A percentile compares a stretch with the other conserved stretches of the same genome.
These are phyloP conservation scores for Ephialtes manifestator DNA, from an alignment of 2,888 invertebrate species.

Conservation along the genomic window DNA sequence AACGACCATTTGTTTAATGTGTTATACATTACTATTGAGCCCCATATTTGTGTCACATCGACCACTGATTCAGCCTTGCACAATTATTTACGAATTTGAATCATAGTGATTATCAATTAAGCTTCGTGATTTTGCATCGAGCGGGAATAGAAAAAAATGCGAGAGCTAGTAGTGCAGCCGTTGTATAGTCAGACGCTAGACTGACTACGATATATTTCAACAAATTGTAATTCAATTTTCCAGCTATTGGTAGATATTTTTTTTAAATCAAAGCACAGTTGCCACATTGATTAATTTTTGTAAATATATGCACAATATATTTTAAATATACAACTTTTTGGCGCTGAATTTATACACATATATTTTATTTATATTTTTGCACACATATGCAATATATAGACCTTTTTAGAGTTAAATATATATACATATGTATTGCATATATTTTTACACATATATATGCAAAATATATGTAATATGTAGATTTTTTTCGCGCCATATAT, in stretches of 20 bases:
- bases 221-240: not conserved
- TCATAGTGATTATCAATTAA: not conserved
- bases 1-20: conserved; percentile 33
- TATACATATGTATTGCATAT: too few species aligned
- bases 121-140: conserved; percentile 44
- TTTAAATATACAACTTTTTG: too few species aligned
- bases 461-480: too few species aligned
- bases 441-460: too few species aligned
- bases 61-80: conserved; percentile 69
- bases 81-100: conserved; percentile 36
- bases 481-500: too few species aligned
- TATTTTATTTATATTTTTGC: too few species aligned
- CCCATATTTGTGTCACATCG: conserved; percentile 62
- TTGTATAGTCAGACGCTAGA: conserved; percentile 46
- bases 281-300: not conserved
- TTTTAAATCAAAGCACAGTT: not conserved
- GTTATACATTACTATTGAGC: conserved; percentile 25
- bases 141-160: conserved; percentile 43
- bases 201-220: conserved; percentile 28
- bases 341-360: too few species aligned
- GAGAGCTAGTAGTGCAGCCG: conserved; percentile 50
- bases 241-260: not conserved
- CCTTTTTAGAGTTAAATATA: too few species aligned
- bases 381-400: too few species aligned
- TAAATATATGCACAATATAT: not conserved